Base-by-base conservation (phyloP, 2,113 vertebrate species). In the Spea bombifrons region DNA sequence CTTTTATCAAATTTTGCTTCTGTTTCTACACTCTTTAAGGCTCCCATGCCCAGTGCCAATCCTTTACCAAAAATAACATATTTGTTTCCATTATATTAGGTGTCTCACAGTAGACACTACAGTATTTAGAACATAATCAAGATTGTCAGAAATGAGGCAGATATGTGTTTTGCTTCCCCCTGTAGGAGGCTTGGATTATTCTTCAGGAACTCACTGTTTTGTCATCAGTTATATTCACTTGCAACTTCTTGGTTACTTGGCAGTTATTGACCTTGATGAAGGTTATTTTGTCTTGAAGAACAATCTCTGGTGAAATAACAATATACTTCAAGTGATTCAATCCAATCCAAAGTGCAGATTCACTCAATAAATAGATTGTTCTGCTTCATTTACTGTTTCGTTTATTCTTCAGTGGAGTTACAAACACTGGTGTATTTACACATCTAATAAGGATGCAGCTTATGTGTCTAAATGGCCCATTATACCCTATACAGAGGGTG, bases 211-310 rank as follows among this genome's bases (percentile, higher is more conserved):
- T 43, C 12, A 13, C 17, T 71, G 46, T 78, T 78, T 67, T 61
- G 61, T 49, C 47, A 59, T 65, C 57, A 50, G 48, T 71, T 78
- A 45, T 10, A 46, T 71, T 71, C 16, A 50, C 67, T 44, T 78
- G 47, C 8, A 30, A 50, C 57, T 70, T 47, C n/a, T 64, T 59
- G 12, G 12, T 68, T 78, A 71, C 71, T 45, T 71, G 17, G 10
- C 50, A 71, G 57, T 65, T 71, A 64, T 64, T 57, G 61, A 71
- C 69, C 76, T 78, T 71, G 57, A 71, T 57, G 49, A 63, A 71
- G 17, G 55, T 64, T 57, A 50, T 71, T 76, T 71, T 52, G 55
- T 71, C 47, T 71, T 46, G 43, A 17, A 78, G 76, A 75, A 65
- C 55, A 78, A 63, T 47, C 66, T 52, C n/a, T n/a, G 17, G 63